phyloP scores from a whole-genome alignment of 2,888 invertebrate species.

The Catonia carolina region DNA sequence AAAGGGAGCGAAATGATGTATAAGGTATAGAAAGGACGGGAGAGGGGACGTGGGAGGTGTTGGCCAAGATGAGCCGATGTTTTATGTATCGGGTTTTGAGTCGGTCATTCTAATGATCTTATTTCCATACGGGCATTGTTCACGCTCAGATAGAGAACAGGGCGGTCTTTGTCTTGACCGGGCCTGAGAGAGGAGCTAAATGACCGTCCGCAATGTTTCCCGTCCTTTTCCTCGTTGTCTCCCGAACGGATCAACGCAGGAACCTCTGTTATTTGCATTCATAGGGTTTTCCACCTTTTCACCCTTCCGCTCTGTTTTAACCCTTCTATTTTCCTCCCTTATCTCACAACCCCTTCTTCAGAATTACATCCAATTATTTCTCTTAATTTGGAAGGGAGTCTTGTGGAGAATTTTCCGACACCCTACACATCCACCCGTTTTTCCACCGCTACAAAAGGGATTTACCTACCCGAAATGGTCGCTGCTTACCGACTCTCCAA shows the following conservation, averaged over 20 bases:
- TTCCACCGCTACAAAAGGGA: background rate
- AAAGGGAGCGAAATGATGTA: too few species aligned
- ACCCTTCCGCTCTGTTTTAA: conserved; percentile 2
- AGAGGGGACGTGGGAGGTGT: too few species aligned
- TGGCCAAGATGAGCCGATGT: background rate
- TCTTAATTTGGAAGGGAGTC: conserved; percentile 7
- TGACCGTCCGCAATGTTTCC: too few species aligned
- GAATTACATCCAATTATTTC: conserved; percentile 13
- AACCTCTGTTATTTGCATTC: conserved; percentile 6
- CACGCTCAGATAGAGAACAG: background rate
- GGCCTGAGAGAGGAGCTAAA: background rate
- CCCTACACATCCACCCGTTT: background rate
- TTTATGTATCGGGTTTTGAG: conserved; percentile 10
- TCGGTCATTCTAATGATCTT: conserved; percentile 8
- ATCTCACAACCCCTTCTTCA: conserved; percentile 3
- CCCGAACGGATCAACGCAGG: conserved; percentile 2
- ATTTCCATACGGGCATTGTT: conserved; percentile 11
- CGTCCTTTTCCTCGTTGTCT: too few species aligned
- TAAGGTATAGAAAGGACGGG: too few species aligned
- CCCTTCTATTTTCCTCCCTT: conserved; percentile 13
- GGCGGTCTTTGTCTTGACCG: background rate
- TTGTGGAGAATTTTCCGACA: too few species aligned
- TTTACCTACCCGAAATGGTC: too few species aligned
- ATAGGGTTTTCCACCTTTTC: conserved; percentile 13
- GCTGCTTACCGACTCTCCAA: too few species aligned